Percentiles rank a stretch among this genome's conserved stretches.
Evolutionary conservation across 2,113 vertebrate species (phyloP).

Genomic region (Micromys minutus): DNA sequence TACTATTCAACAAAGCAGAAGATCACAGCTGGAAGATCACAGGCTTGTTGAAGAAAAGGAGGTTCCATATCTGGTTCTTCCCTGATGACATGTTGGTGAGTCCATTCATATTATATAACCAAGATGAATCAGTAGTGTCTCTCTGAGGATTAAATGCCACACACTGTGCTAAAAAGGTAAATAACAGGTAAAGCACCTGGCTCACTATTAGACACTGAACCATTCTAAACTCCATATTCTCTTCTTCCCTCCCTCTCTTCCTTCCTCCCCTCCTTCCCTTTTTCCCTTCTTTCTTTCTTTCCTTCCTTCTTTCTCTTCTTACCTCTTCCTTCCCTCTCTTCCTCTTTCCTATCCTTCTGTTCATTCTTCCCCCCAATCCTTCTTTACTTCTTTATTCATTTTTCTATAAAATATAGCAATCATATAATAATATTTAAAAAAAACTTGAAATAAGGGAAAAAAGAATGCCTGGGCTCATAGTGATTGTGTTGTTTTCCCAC

Average conservation of each 20-base stretch:
- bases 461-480: neutral
- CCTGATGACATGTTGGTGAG: neutral
- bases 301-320: no score
- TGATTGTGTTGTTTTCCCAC: neutral
- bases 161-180: neutral
- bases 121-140: neutral
- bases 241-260: neutral
- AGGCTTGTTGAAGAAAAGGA: neutral
- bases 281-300: accelerated
- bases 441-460: neutral
- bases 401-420: slow-evolving; percentile 35
- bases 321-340: neutral
- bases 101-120: neutral
- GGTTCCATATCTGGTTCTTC: neutral
- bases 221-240: neutral
- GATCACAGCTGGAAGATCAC: neutral
- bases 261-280: accelerated
- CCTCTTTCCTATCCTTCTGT: neutral
- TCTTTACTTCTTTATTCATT: neutral
- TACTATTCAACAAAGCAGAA: neutral
- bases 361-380: accelerated
- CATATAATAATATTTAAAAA: slow-evolving; percentile 34
- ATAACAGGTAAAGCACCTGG: no score
- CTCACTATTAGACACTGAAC: neutral
- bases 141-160: neutral